Conservation (phyloP, 1,140 invertebrate genomes). For the Cataglyphis hispanica region DNA sequence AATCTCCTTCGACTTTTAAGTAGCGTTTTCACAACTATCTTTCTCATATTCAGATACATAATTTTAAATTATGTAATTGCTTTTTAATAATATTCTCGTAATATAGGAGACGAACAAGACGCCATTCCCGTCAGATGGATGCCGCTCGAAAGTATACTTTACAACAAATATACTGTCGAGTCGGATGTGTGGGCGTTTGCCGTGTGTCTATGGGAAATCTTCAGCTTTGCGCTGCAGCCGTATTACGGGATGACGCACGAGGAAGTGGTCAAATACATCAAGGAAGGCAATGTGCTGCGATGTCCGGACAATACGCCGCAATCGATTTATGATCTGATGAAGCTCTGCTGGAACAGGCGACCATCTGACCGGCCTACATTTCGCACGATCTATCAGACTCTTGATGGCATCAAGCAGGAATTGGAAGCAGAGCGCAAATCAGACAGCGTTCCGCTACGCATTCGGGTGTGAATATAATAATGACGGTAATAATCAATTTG, state of each 20-base stretch:
- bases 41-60: too few relatives aligned
- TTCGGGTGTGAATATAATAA: constrained; percentile 78
- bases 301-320: constrained; percentile 96
- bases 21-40: not conserved
- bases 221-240: constrained; percentile 96
- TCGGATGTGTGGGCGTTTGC: constrained; percentile 98
- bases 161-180: constrained; percentile 97
- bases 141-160: constrained; percentile 97
- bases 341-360: constrained; percentile 96
- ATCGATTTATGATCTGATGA: constrained; percentile 97
- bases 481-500: constrained; percentile 20
- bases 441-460: constrained; percentile 81
- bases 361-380: constrained; percentile 95
- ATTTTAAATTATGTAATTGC: not conserved
- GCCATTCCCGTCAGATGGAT: constrained; percentile 98
- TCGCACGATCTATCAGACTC: constrained; percentile 90
- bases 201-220: constrained; percentile 97
- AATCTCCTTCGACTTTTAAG: not conserved
- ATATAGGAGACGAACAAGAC: constrained; percentile 92
- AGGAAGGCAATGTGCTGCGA: constrained; percentile 95
- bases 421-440: constrained; percentile 85
- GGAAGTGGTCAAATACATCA: constrained; percentile 97
- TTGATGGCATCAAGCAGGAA: constrained; percentile 89
- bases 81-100: not conserved
- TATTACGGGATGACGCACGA: constrained; percentile 98